Conservation (phyloP, 2,888 invertebrate species). For the Helobdella robusta region DNA sequence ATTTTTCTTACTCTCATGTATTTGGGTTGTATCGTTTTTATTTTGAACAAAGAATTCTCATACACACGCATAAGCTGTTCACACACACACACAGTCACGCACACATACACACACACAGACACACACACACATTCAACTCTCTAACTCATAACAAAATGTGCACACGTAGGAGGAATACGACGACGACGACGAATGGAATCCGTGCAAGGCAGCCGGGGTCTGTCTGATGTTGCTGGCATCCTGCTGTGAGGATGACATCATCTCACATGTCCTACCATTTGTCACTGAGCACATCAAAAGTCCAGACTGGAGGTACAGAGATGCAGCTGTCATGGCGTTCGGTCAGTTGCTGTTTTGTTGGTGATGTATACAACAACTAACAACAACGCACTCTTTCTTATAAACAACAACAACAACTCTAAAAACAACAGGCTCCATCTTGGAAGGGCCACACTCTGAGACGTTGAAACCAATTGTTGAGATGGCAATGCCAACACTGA, state of each 20-base stretch:
- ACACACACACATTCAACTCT: neutral
- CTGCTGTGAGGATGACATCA: slow-evolving; percentile 92
- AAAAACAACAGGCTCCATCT: slow-evolving; percentile 56
- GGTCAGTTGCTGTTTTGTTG: slow-evolving; percentile 59
- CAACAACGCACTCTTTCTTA: too few species aligned
- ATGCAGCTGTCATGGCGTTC: slow-evolving; percentile 97
- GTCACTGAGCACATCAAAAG: slow-evolving; percentile 87
- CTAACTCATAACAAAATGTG: too few species aligned
- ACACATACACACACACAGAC: neutral
- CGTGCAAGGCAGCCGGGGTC: slow-evolving; percentile 95
- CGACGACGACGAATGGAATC: slow-evolving; percentile 98
- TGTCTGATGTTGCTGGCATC: slow-evolving; percentile 93
- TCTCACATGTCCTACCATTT: slow-evolving; percentile 89
- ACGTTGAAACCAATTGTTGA: slow-evolving; percentile 86
- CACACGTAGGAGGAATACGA: slow-evolving; percentile 74
- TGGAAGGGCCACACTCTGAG: slow-evolving; percentile 77
- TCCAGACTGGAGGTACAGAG: slow-evolving; percentile 74
- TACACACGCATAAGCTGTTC: too few species aligned
- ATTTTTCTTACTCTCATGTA: too few species aligned
- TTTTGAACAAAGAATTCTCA: neutral
- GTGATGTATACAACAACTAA: neutral
- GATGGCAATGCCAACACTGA: slow-evolving; percentile 89
- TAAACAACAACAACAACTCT: neutral
- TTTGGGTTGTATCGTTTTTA: neutral
- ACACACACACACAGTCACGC: too few species aligned